Evolutionary conservation across 2,888 invertebrate genomes (phyloP), one percentile per base, ranked within the genome.

Genomic region (Oxytorus armatus): DNA sequence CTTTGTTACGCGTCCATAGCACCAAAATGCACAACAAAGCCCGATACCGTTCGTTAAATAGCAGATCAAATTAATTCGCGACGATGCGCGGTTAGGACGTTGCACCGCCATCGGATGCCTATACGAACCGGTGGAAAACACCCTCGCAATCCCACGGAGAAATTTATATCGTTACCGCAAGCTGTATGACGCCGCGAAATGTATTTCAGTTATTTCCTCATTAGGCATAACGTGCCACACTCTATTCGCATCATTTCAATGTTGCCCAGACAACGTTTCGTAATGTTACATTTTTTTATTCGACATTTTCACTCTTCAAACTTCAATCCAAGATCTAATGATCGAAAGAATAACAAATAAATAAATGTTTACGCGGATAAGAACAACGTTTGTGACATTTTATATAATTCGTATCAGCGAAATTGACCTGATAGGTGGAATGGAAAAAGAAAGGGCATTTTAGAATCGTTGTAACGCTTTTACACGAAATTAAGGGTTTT

Each of bases 191-290:
- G 61, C 49, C n/a, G n/a, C n/a, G 44, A 61, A 72, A 76, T 80
- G 76, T 73, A 80, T 80, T 73, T 47, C 68, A 76, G 72, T 80
- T 80, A 80, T 80, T 76, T 68, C 47, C 61, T 73, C 76, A 80
- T 80, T 80, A 80, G 76, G 68, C 79, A 68, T 75, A 70, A 55
- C 63, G 21, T 66, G 42, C 51, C 8, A 8, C 8, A 44, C 42
- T 25, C 44, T 57, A 69, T 47, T 72, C 75, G 39, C 59, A 66
- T 76, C 70, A 66, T 72, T 79, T 72, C 33, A 44, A 42, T 44
- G 29, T 33, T 29, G 11, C 57, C 21, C 16, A 18, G 33, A n/a
- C n/a, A 66, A 23, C 25, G 53, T 57, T 70, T 23, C 29, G 42
- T 57, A 53, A 68, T 53, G 36, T 16, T n/a, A n/a, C n/a, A n/a